Base-by-base conservation (phyloP, 1,140 invertebrate species). In the Adelges cooleyi region DNA sequence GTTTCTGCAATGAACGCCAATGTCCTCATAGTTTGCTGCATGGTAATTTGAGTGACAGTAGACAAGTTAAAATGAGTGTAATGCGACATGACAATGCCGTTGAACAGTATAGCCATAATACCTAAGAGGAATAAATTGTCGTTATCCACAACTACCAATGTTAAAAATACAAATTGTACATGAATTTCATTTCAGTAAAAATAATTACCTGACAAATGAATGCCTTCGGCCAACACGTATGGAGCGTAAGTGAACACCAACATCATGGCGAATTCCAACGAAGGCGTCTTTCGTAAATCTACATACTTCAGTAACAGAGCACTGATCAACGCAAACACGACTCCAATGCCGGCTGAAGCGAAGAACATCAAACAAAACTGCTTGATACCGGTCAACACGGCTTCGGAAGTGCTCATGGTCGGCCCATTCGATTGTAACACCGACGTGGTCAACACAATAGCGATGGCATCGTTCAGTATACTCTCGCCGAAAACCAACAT, bases 401-500 rank as follows among this genome's bases (percentile, higher is more conserved):
- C 89, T 77, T 89, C 87, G 2, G 88, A 84, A 1, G 84, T 83
- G 2, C 83, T 83, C 77, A 89, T 86, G 29, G 75, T 71, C 38
- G 84, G 84, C 75, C 82, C 85, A 76, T 84, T 86, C 8, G 84
- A 85, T 73, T 90, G 89, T 42, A 86, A 75, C 2, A 88, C 85
- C 70, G 89, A 92, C 69, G 91, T 93, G 1, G 94, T 97, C 8
- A 98, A 76, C 1, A 98, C 95, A 79, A 99, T 98, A 15, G 95
- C 88, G 65, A 99, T 94, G 15, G 95, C 95, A 82, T 99, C 95
- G 76, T 99, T 98, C 0, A 98, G 77, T 70, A 98, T 95, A 72
- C 92, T 95, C 75, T 98, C 96, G 27, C 95, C 95, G 81, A 98
- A 97, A 0, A 98, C 94, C 76, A 98, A 87, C 93, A 98, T 98